Evolutionary conservation across 1,140 invertebrate species (phyloP), one percentile per base, ranked within the genome.

Genomic region (Condylostylus longicornis): DNA sequence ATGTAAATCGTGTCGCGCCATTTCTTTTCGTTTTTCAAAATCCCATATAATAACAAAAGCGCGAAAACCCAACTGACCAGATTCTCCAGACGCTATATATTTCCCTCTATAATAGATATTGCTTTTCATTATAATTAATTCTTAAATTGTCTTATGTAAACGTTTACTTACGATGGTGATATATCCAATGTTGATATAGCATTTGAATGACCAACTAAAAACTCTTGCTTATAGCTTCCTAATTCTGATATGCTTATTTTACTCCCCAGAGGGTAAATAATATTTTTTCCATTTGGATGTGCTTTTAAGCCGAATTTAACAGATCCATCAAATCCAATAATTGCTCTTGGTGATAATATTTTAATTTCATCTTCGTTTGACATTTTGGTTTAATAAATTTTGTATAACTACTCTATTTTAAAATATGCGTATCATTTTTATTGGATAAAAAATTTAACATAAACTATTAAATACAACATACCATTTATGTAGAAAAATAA

Each of bases 61-160:
- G 69, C 85, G 87, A 54, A 90, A 91, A 5, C 87, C 88, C 54
- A 87, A 83, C 49, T 89, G 77, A 51, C 82, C 93, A 9, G 83
- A 72, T 61, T 91, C 85, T 0, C 89, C 88, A 8, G 86, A 87
- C 15, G 82, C 88, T 22, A 94, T 62, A 48, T 75, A 85, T 18
- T 74, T 74, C 27, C 88, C 88, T 42, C 70, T 68, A 2, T 70
- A 68, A 32, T 22, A 14, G n/a, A n/a, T n/a, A n/a, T n/a, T n/a
- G n/a, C n/a, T n/a, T n/a, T n/a, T n/a, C 5, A 30, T 7, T 30
- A 7, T 30, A 6, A 30, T 5, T 15, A 7, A 6, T 6, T 25
- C 8, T 12, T 19, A 35, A 6, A 23, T 14, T 6, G 8, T 14
- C 15, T 8, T 7, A 8, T 25, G 23, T 23, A 4, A n/a, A n/a